Conservation (phyloP, 1,140 invertebrate genomes). For the Caenorhabditis briggsae region DNA sequence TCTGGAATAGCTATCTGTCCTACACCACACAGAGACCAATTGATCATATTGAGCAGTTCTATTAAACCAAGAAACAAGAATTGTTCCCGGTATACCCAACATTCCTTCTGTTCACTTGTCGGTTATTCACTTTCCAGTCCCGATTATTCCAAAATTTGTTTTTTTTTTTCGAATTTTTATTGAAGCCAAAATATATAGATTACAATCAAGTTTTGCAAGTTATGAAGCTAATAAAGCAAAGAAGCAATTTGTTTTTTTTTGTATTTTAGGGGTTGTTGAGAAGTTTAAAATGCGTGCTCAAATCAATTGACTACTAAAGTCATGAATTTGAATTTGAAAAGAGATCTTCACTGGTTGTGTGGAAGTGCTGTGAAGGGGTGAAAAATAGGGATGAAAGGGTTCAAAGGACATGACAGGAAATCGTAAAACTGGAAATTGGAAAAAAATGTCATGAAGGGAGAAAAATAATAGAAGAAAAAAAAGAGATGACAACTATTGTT, state of each 20-base stretch:
- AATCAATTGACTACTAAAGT: background rate
- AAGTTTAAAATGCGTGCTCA: no score
- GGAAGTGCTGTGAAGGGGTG: background rate
- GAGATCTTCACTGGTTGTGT: background rate
- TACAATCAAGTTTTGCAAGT: no score
- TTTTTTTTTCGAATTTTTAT: no score
- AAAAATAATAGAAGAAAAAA: background rate
- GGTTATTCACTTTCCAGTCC: constrained; percentile 17
- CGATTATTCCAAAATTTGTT: no score
- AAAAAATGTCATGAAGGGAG: background rate
- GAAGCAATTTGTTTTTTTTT: background rate
- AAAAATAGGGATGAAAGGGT: background rate
- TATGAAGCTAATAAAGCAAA: no score
- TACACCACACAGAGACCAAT: constrained; percentile 18
- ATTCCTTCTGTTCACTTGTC: background rate
- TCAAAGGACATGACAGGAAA: background rate
- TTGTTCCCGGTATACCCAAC: background rate
- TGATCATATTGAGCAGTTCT: constrained; percentile 43
- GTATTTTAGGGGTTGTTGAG: background rate
- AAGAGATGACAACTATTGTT: no score
- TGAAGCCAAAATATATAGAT: no score
- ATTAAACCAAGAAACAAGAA: background rate
- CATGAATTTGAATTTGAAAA: constrained; percentile 5
- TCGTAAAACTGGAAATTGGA: no score
- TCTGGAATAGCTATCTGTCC: constrained; percentile 22